Evolutionary conservation across 2,797 vertebrate genomes (phyloP), one percentile per base, ranked within the genome.

Genomic region (Moxostoma hubbsi): DNA sequence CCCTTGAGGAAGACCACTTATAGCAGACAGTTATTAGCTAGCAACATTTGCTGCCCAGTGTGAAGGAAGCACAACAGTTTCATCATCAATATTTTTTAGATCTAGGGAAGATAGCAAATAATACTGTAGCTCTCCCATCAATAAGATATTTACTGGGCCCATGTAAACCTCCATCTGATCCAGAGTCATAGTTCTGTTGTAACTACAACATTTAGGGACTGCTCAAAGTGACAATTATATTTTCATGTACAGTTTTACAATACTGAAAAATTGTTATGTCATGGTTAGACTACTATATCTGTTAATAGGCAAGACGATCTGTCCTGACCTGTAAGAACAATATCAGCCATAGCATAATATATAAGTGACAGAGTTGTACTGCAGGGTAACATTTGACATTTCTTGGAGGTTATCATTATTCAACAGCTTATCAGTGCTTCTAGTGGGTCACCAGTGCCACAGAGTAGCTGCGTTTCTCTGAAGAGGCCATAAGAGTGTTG

Each of bases 381-480:
- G 69, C 61, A 57, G 61, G 55, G 55, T 36, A 75, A 82, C 82
- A 81, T 90, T 92, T 91, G 90, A 90, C 90, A 90, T 91, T 89
- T 90, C 67, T 87, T 81, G 75, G 61, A 84, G 89, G 84, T 88
- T 87, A 86, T 85, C 85, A 86, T 79, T 82, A 86, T 85, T 81
- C 73, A 77, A 82, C 82, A 79, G 81, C 78, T 84, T 89, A 92
- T 92, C 91, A 86, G 82, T 59, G 43, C 83, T 86, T 85, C 80
- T 79, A 86, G 84, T 84, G 86, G 62, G 63, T 74, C 70, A 85
- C 81, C 85, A 85, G 81, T 79, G 65, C 74, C 66, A 70, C 75
- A 78, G 77, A 83, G 84, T 89, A 81, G 87, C 79, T 54, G 77
- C 82, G 81, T 66, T 81, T 82, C 75, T 83, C 73, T 85, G 85